These are phyloP conservation scores for Aphrocallistes beatrix DNA, from an alignment of 37 sponge, comb jelly and placozoan species.

Conservation along the genomic window DNA sequence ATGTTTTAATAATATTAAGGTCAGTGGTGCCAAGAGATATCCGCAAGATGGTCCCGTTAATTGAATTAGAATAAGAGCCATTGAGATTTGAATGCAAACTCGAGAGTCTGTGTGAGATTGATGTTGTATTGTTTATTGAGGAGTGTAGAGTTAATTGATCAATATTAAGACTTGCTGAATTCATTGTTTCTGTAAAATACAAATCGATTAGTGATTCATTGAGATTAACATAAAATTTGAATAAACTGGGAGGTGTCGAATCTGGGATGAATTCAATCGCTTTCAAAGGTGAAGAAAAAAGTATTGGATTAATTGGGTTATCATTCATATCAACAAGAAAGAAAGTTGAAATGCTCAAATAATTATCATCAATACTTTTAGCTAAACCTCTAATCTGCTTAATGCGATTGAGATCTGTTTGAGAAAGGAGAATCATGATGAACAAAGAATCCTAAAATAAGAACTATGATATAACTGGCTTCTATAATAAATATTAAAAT, in stretches of 20 bases:
- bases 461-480: too few species aligned
- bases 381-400: slow-evolving; percentile 45
- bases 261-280: slow-evolving; percentile 43
- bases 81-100: slow-evolving; percentile 10
- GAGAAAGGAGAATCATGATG: slow-evolving; percentile 55
- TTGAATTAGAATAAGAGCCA: slow-evolving; percentile 30
- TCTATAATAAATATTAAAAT: too few species aligned
- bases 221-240: slow-evolving; percentile 43
- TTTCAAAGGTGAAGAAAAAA: slow-evolving; percentile 17
- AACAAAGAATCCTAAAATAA: not conserved
- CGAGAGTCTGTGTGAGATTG: slow-evolving; percentile 22
- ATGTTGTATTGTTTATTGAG: slow-evolving; percentile 20
- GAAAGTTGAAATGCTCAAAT: slow-evolving; percentile 34
- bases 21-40: slow-evolving; percentile 43
- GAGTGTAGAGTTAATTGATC: slow-evolving; percentile 29
- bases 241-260: slow-evolving; percentile 42
- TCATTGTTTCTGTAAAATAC: slow-evolving; percentile 79
- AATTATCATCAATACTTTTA: slow-evolving; percentile 30
- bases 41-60: slow-evolving; percentile 33
- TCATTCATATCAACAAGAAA: slow-evolving; percentile 63
- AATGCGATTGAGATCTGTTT: slow-evolving; percentile 47
- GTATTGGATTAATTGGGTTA: slow-evolving; percentile 32
- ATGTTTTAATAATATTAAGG: slow-evolving; percentile 64
- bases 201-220: slow-evolving; percentile 37
- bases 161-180: slow-evolving; percentile 46